Evolutionary conservation across 2,113 vertebrate genomes (phyloP), one percentile per base, ranked within the genome.

Genomic region (Chrysemys picta): DNA sequence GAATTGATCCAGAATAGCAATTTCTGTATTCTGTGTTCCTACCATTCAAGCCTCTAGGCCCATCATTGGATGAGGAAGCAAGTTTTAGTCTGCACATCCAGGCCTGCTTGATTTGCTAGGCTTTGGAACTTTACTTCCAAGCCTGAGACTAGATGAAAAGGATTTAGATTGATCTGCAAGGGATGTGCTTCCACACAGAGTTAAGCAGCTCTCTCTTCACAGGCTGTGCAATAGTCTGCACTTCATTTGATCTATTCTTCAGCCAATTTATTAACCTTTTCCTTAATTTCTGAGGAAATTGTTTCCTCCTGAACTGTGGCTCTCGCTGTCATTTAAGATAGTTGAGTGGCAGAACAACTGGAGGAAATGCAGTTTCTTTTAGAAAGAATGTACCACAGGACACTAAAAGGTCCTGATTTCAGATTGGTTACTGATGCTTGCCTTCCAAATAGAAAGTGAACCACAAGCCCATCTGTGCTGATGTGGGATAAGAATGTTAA

Each of bases 111-210:
- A 17, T 93, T 88, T 89, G 2, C 11, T 90, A 25, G 82, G 9
- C 8, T 89, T 80, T 89, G 38, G 87, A 95, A 85, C 12, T 69
- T 84, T 53, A 45, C 11, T 84, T 87, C 52, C 76, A 65, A 11
- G 7, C 0, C 50, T 24, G 90, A 59, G 93, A 88, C 82, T 52
- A 53, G 85, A 83, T 45, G 50, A 2, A 25, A 9, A 85, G 80
- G 50, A 79, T 35, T 76, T 59, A 56, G 6, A 50, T 80, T 84
- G 93, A 1, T 76, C 31, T 88, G 93, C 69, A 89, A 89, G 85
- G 2, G 3, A 24, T 47, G 80, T 92, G 86, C 76, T 83, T 21
- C 47, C 2, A 2, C 75, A 81, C 21, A 25, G 80, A 84, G 8
- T 2, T 38, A 87, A 31, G 62, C 87, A 91, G 3, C 14, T 81